phyloP scores from a whole-genome alignment of 2,113 vertebrate species.

The Semicossyphus pulcher region DNA sequence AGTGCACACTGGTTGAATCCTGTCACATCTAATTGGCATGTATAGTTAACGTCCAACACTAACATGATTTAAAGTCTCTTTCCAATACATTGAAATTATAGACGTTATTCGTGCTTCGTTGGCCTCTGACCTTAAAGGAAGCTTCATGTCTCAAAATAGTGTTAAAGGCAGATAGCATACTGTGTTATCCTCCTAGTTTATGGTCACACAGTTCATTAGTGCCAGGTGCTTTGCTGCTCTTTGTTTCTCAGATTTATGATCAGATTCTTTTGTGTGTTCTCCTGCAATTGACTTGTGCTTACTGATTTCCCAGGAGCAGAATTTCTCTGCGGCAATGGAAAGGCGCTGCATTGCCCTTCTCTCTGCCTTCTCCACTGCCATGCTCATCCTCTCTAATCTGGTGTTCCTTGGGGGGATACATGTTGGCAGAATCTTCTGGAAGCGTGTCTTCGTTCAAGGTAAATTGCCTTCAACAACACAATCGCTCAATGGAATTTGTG shows the following conservation, averaged over 20 bases:
- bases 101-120: neutral
- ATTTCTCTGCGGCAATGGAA: constrained; percentile 84
- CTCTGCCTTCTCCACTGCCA: constrained; percentile 89
- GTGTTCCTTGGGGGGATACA: constrained; percentile 95
- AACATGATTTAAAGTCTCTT: constrained; percentile 25
- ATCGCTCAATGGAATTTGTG: constrained; percentile 16
- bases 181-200: constrained; percentile 47
- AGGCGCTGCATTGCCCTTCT: constrained; percentile 90
- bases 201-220: constrained; percentile 28
- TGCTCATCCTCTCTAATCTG: constrained; percentile 97
- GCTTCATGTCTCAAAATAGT: constrained; percentile 29
- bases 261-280: constrained; percentile 13
- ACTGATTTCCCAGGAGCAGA: constrained; percentile 82
- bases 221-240: constrained; percentile 17
- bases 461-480: constrained; percentile 29
- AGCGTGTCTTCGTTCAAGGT: constrained; percentile 93
- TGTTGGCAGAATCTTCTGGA: constrained; percentile 93
- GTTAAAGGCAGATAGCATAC: constrained; percentile 20
- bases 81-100: constrained; percentile 8
- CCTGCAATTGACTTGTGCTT: constrained; percentile 20
- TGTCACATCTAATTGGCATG: constrained; percentile 41
- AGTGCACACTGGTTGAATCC: constrained; percentile 1
- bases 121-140: constrained; percentile 20
- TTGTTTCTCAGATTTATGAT: constrained; percentile 31
- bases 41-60: constrained; percentile 25